A percentile compares a stretch with the other conserved stretches of the same genome.
Evolutionary conservation across 2,797 vertebrate genomes (phyloP).

Genomic region (Squalus acanthias): DNA sequence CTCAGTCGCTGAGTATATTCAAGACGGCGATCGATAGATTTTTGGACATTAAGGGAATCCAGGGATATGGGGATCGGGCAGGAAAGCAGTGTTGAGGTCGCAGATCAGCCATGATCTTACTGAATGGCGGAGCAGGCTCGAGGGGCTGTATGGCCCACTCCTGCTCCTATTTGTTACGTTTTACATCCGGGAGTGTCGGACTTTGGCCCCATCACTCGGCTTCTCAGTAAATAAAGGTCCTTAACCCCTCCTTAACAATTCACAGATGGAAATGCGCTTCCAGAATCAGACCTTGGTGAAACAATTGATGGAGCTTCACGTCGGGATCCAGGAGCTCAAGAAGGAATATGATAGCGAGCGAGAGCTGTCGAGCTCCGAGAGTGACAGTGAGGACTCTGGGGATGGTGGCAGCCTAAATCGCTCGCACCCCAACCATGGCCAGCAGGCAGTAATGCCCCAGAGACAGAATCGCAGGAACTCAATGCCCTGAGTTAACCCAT

Average conservation of each 20-base stretch:
- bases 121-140: not conserved
- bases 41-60: not conserved
- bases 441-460: not conserved
- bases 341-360: not conserved
- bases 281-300: constrained; percentile 13
- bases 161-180: not conserved
- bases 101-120: not conserved
- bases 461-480: constrained; percentile 17
- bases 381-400: not conserved
- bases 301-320: constrained; percentile 19
- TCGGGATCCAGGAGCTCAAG: not conserved
- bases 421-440: not conserved
- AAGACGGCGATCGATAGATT: not conserved
- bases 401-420: not conserved
- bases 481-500: not conserved
- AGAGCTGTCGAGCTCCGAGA: not conserved
- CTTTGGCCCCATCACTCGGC: not conserved
- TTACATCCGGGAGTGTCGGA: not conserved
- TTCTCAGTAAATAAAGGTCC: not conserved
- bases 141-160: not conserved
- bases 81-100: not conserved
- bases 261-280: not conserved
- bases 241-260: not conserved
- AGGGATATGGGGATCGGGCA: not conserved
- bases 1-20: not conserved